Conservation (phyloP, 2,888 invertebrate genomes). For the Galerucella nymphaeae region DNA sequence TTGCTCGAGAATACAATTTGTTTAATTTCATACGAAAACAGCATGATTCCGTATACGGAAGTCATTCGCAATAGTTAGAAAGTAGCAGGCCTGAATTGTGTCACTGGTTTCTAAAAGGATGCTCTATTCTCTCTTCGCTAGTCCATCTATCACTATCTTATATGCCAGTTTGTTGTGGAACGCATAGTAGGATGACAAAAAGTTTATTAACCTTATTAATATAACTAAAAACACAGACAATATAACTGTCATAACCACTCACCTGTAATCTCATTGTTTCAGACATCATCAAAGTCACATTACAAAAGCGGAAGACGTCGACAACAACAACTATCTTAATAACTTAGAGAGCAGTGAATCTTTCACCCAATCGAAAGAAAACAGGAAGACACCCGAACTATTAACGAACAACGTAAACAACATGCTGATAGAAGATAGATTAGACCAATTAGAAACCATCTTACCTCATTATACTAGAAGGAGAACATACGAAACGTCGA, state of each 20-base stretch:
- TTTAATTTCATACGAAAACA: too few relatives aligned
- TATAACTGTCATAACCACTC: not conserved
- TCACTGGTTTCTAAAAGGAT: too few relatives aligned
- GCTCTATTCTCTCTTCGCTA: too few relatives aligned
- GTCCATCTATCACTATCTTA: too few relatives aligned
- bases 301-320: constrained; percentile 16
- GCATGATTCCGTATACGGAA: too few relatives aligned
- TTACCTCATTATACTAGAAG: constrained; percentile 61
- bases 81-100: too few relatives aligned
- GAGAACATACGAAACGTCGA: constrained; percentile 60
- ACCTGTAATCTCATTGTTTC: constrained; percentile 9
- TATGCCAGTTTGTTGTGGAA: too few relatives aligned
- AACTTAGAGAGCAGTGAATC: constrained; percentile 51
- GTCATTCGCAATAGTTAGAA: too few relatives aligned
- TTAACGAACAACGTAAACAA: constrained; percentile 51
- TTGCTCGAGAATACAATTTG: too few relatives aligned
- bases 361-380: constrained; percentile 39
- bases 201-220: not conserved
- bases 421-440: constrained; percentile 61
- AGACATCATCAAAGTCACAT: constrained; percentile 8
- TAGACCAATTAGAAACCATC: constrained; percentile 61
- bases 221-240: not conserved
- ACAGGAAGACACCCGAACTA: constrained; percentile 53
- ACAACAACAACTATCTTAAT: constrained; percentile 13
- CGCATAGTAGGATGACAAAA: too few relatives aligned